Conservation (phyloP, 1,140 invertebrate genomes). For the Drosophila lacteicornis region DNA sequence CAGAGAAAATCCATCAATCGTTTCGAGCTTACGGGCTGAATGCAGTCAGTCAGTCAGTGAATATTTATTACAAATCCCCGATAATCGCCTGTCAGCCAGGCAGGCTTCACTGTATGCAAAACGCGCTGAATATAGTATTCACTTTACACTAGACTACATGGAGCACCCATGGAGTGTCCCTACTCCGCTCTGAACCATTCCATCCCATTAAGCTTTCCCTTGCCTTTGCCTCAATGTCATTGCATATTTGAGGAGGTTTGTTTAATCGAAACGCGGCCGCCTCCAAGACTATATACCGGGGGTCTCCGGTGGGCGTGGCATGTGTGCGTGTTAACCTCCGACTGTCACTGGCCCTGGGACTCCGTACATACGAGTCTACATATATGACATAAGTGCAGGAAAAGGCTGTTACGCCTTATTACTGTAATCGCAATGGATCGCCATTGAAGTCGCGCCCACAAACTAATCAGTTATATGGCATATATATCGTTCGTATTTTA, state of each 20-base stretch:
- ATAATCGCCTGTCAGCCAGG: slow-evolving; percentile 4
- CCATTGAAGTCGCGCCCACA: slow-evolving; percentile 49
- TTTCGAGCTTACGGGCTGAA: too few relatives aligned
- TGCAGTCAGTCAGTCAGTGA: slow-evolving; percentile 1
- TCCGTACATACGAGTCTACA: background rate
- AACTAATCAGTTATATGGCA: slow-evolving; percentile 35
- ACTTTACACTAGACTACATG: slow-evolving; percentile 6
- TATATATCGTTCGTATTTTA: slow-evolving; percentile 16
- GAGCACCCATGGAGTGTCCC: background rate
- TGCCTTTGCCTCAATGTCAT: slow-evolving; percentile 77
- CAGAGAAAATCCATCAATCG: background rate
- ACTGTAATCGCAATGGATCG: slow-evolving; percentile 55
- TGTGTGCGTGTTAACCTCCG: slow-evolving; percentile 52
- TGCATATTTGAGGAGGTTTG: slow-evolving; percentile 78
- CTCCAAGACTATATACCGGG: slow-evolving; percentile 16
- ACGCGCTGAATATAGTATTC: slow-evolving; percentile 21
- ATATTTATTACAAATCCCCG: slow-evolving; percentile 17
- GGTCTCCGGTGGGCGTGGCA: slow-evolving; percentile 34
- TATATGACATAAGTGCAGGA: slow-evolving; percentile 73
- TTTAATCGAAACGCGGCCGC: slow-evolving; percentile 72
- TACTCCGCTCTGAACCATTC: background rate
- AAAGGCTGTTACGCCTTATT: slow-evolving; percentile 37
- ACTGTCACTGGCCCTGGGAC: slow-evolving; percentile 43
- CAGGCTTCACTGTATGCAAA: slow-evolving; percentile 10
- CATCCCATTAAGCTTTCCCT: slow-evolving; percentile 17